A percentile compares a stretch with the other conserved stretches of the same genome.
phyloP scores from a whole-genome alignment of 2,797 vertebrate species.

The Tokudaia tokunoshimensis region DNA sequence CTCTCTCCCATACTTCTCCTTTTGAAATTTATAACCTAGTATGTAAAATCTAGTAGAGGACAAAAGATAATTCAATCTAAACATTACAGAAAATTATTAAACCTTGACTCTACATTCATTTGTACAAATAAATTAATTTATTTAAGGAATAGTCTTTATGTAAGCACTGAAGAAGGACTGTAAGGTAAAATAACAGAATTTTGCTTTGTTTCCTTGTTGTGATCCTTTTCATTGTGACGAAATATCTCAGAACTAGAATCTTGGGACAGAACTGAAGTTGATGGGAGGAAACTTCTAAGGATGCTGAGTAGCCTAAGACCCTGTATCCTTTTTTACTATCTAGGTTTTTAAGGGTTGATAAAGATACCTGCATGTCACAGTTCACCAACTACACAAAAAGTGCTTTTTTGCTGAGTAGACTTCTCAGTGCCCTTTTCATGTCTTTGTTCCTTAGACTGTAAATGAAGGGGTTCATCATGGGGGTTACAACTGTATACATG shows the following conservation, averaged over 20 bases:
- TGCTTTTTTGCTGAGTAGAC: conserved; percentile 32
- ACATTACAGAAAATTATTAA: conserved; percentile 44
- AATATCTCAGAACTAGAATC: background rate
- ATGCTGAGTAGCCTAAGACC: background rate
- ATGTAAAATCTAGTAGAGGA: background rate
- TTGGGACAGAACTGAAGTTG: background rate
- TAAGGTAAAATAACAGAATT: background rate
- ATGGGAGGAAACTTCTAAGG: background rate
- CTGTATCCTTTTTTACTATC: background rate
- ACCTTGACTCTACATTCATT: background rate
- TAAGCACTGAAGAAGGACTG: conserved; percentile 28
- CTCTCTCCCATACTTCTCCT: background rate
- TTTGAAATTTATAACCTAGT: background rate
- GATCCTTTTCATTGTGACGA: background rate
- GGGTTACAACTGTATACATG: conserved; percentile 74
- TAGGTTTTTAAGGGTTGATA: background rate
- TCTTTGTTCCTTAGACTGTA: conserved; percentile 79
- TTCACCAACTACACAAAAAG: background rate
- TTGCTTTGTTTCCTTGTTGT: background rate
- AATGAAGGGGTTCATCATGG: conserved; percentile 80
- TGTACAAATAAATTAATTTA: background rate
- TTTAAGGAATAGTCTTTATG: background rate
- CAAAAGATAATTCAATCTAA: background rate
- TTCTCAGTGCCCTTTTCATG: conserved; percentile 69
- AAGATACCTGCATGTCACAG: background rate